Evolutionary conservation across 2,113 vertebrate species (phyloP).

Genomic region (Sander lucioperca): DNA sequence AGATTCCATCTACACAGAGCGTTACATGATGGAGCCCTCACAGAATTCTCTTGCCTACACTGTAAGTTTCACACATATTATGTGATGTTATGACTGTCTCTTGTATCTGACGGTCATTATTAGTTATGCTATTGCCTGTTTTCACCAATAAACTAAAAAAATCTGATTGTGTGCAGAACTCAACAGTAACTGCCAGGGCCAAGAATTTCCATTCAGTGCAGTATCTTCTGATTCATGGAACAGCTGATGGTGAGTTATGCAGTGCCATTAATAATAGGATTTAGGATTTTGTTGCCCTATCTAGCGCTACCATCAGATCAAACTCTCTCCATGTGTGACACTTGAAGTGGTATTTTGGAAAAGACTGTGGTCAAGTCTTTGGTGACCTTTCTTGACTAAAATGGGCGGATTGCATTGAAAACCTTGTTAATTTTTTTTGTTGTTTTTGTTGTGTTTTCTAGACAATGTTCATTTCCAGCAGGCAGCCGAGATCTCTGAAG

Average conservation of each 20-base stretch:
- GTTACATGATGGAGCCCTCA: slow-evolving; percentile 92
- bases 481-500: slow-evolving; percentile 95
- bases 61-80: slow-evolving; percentile 80
- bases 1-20: slow-evolving; percentile 91
- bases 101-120: neutral
- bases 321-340: neutral
- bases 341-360: neutral
- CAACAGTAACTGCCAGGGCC: slow-evolving; percentile 94
- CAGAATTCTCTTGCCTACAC: slow-evolving; percentile 86
- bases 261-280: neutral
- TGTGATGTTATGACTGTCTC: neutral
- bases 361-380: neutral
- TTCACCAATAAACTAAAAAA: neutral
- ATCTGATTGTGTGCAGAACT: slow-evolving; percentile 85
- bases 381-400: neutral
- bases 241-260: slow-evolving; percentile 93
- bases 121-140: neutral
- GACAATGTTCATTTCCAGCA: slow-evolving; percentile 99
- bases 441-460: slow-evolving; percentile 64
- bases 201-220: slow-evolving; percentile 93
- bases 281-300: neutral
- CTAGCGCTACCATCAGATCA: neutral
- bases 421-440: neutral
- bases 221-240: slow-evolving; percentile 98
- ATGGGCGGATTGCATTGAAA: neutral